Percentiles rank a stretch among this genome's conserved stretches.
Conservation (phyloP, 2,797 vertebrate species). For the Acanthurus leucopareius region DNA sequence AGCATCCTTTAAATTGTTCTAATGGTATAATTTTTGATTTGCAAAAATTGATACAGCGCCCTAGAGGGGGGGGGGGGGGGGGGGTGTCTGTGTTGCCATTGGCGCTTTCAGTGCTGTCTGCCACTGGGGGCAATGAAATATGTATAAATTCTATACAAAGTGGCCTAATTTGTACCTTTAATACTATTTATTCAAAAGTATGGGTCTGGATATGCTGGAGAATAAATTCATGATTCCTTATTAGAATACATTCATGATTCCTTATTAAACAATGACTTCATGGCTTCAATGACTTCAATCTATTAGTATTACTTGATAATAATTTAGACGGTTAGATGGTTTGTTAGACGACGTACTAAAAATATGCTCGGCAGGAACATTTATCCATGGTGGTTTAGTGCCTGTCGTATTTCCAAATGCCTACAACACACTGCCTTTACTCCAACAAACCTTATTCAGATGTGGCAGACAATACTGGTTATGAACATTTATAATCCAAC, state of each 20-base stretch:
- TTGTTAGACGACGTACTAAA: too few relatives aligned
- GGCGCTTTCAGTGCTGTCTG: background rate
- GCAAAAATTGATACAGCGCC: background rate
- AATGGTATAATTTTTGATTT: background rate
- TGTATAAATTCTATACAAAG: background rate
- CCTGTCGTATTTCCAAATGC: too few relatives aligned
- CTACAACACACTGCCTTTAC: too few relatives aligned
- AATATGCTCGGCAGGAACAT: constrained; percentile 7
- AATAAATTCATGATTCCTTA: background rate
- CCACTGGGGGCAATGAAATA: background rate
- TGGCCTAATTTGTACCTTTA: background rate
- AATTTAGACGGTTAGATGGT: too few relatives aligned
- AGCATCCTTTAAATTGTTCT: background rate
- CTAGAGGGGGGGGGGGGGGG: background rate
- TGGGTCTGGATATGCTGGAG: background rate
- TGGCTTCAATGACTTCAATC: too few relatives aligned
- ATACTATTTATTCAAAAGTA: too few relatives aligned
- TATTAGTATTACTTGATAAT: background rate
- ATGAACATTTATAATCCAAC: background rate
- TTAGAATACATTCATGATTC: background rate
- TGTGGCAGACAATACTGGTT: too few relatives aligned
- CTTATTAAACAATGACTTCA: background rate
- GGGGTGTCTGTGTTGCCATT: background rate
- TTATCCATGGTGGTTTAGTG: background rate
- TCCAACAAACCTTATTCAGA: too few relatives aligned